Conservation (phyloP, 2,888 invertebrate genomes). For the Plusia festucae region DNA sequence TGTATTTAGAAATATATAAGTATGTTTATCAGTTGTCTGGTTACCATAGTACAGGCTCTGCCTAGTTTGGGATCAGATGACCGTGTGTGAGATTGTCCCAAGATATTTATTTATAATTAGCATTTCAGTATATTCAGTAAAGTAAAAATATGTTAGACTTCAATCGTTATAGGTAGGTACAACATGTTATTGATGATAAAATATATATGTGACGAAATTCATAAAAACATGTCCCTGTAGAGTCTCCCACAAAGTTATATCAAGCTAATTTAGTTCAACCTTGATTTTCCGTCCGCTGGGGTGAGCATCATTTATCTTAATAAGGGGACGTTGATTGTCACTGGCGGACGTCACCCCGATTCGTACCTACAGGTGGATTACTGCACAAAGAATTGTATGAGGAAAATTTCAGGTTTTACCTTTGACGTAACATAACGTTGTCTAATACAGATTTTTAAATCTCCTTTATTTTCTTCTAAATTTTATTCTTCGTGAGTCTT, state of each 20-base stretch:
- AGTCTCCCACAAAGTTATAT: constrained; percentile 17
- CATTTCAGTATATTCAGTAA: too few species aligned
- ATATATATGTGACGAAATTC: too few species aligned
- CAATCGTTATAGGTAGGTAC: too few species aligned
- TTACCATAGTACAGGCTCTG: too few species aligned
- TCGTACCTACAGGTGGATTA: constrained; percentile 20
- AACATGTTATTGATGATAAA: too few species aligned
- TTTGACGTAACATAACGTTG: neutral
- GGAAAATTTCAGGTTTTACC: constrained; percentile 19
- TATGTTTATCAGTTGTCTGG: too few species aligned
- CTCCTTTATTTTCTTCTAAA: neutral
- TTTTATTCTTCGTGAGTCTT: neutral
- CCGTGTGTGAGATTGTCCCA: too few species aligned
- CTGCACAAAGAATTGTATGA: constrained; percentile 26
- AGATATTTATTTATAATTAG: too few species aligned
- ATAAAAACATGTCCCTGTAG: constrained; percentile 15
- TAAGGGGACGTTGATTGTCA: constrained; percentile 64
- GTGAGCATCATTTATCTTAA: constrained; percentile 63
- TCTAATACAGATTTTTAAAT: neutral
- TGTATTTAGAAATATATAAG: too few species aligned
- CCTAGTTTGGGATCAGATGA: too few species aligned
- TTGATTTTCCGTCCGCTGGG: constrained; percentile 34
- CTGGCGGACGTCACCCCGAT: constrained; percentile 29
- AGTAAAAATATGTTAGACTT: too few species aligned
- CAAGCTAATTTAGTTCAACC: constrained; percentile 32